phyloP scores from a whole-genome alignment of 2,113 vertebrate species.

The Galbula dea region DNA sequence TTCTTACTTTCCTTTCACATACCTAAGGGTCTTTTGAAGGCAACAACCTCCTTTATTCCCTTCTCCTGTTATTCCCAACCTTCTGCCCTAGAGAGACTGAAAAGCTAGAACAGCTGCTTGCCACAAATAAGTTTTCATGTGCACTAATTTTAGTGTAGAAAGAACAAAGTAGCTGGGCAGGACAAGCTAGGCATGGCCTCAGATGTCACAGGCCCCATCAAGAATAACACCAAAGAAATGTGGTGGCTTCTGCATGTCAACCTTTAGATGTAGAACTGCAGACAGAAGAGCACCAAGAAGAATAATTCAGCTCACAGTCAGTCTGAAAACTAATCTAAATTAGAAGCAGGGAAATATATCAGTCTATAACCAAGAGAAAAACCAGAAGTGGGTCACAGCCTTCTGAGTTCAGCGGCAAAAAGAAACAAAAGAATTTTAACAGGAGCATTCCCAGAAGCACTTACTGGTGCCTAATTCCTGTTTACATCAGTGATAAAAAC shows the following conservation, averaged over 20 bases:
- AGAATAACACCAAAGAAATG: not conserved
- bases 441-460: not conserved
- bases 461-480: slow-evolving; percentile 32
- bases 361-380: not conserved
- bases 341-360: not conserved
- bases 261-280: fast-evolving
- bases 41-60: not conserved
- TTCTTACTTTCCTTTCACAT: slow-evolving; percentile 20
- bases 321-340: not conserved
- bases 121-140: slow-evolving; percentile 16
- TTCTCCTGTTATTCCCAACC: not conserved
- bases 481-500: slow-evolving; percentile 40
- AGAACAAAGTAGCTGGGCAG: not conserved
- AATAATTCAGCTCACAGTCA: not conserved
- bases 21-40: not conserved
- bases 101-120: slow-evolving; percentile 35
- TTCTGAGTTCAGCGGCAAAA: not conserved
- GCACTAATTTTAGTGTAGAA: slow-evolving; percentile 41
- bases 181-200: not conserved
- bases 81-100: not conserved
- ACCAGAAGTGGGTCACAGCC: not conserved
- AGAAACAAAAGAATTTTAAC: slow-evolving; percentile 12
- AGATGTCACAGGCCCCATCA: not conserved
- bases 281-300: not conserved
- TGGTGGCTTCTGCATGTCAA: not conserved